Conservation (phyloP, 2,888 invertebrate genomes). For the Pomacea canaliculata region DNA sequence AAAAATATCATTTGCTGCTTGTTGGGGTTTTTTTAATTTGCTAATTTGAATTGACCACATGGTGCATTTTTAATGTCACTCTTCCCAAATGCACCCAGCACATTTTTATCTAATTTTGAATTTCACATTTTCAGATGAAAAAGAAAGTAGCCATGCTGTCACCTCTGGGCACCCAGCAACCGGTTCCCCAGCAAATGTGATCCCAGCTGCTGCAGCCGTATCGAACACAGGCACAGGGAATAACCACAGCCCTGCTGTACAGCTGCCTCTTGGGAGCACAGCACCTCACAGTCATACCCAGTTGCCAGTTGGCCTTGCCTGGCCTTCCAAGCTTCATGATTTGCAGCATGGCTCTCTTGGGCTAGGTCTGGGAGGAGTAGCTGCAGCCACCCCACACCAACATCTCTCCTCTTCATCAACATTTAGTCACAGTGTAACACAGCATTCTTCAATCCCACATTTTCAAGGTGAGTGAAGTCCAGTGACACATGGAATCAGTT, state of each 20-base stretch:
- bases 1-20: too few species aligned
- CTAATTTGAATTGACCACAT: too few species aligned
- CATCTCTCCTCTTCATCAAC: background rate
- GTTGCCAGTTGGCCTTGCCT: background rate
- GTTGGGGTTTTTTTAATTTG: too few species aligned
- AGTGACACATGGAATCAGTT: too few species aligned
- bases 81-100: too few species aligned
- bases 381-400: background rate
- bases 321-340: background rate
- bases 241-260: background rate
- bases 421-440: background rate
- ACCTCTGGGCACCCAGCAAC: background rate
- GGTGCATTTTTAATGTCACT: background rate
- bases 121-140: constrained; percentile 7
- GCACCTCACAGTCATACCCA: background rate
- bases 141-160: constrained; percentile 2
- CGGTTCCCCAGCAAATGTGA: background rate
- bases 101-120: background rate
- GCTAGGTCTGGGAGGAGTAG: background rate
- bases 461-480: background rate
- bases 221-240: background rate
- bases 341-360: background rate
- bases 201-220: background rate
- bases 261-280: too few species aligned
- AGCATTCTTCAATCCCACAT: background rate